Evolutionary conservation across 2,113 vertebrate genomes (phyloP).

Genomic region (Coryphaenoides rupestris): DNA sequence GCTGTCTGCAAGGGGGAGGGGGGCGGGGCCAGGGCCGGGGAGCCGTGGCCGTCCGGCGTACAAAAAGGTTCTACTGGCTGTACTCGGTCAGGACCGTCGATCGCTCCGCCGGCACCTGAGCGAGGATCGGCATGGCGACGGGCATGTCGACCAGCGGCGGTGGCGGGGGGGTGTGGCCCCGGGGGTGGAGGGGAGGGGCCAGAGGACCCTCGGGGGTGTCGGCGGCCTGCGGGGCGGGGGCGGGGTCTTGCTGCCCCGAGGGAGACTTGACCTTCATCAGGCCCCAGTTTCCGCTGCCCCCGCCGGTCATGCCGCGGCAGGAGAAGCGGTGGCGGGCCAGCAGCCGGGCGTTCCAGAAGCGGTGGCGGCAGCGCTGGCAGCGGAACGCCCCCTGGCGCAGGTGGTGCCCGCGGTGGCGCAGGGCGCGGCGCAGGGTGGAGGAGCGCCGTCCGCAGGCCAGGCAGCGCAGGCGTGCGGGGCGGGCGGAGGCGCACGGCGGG

Average conservation of each 20-base stretch:
- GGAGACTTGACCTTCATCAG: constrained; percentile 47
- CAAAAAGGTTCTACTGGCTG: constrained; percentile 63
- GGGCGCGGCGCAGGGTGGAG: constrained; percentile 76
- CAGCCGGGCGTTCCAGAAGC: constrained; percentile 71
- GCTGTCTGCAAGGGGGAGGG: not conserved
- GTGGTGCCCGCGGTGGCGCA: constrained; percentile 77
- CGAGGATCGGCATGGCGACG: constrained; percentile 23
- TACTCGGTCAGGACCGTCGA: constrained; percentile 67
- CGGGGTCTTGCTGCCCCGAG: constrained; percentile 14
- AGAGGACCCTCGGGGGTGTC: constrained; percentile 12
- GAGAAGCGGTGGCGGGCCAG: constrained; percentile 68
- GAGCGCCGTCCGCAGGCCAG: constrained; percentile 81
- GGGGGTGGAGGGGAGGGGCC: constrained; percentile 28
- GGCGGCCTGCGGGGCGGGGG: constrained; percentile 19
- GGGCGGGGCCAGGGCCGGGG: not conserved
- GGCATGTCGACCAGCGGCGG: constrained; percentile 5
- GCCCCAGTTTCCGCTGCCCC: constrained; percentile 34
- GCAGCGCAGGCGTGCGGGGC: constrained; percentile 73
- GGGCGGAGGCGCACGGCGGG: constrained; percentile 59
- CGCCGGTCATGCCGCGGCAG: constrained; percentile 47
- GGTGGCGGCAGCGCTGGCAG: constrained; percentile 66
- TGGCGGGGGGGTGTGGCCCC: constrained; percentile 10
- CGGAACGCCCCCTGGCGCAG: constrained; percentile 63
- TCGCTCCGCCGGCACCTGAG: constrained; percentile 57
- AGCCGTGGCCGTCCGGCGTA: constrained; percentile 26